phyloP scores from a whole-genome alignment of 1,140 invertebrate genomes.

The Cyclargus thomasi region DNA sequence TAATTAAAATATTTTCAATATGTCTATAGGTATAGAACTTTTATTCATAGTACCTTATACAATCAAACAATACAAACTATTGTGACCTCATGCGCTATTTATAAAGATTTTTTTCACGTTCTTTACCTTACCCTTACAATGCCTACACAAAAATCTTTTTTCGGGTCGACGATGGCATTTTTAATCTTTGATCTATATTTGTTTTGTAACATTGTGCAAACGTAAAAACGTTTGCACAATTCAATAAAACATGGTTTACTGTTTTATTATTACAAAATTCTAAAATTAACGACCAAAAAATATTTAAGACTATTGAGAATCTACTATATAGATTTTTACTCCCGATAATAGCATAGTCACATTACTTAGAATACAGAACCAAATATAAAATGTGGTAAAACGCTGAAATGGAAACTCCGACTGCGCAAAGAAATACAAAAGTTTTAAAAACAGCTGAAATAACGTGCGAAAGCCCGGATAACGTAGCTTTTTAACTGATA shows the following conservation, averaged over 20 bases:
- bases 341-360: not conserved
- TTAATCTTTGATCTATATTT: not conserved
- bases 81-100: not conserved
- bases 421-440: not conserved
- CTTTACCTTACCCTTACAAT: not conserved
- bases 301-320: too few species aligned
- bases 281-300: too few species aligned
- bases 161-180: not conserved
- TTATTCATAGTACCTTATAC: too few species aligned
- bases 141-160: not conserved
- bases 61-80: not conserved
- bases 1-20: too few species aligned
- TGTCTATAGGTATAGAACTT: too few species aligned
- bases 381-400: not conserved
- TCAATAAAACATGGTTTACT: too few species aligned
- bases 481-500: conserved; percentile 15
- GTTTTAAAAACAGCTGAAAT: not conserved
- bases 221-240: too few species aligned
- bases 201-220: too few species aligned
- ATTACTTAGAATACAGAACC: not conserved
- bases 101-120: not conserved
- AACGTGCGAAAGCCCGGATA: not conserved
- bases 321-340: not conserved
- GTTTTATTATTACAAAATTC: too few species aligned
- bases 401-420: not conserved